Conservation (phyloP, 2,797 vertebrate genomes). For the Mormyrus hasselquistii region DNA sequence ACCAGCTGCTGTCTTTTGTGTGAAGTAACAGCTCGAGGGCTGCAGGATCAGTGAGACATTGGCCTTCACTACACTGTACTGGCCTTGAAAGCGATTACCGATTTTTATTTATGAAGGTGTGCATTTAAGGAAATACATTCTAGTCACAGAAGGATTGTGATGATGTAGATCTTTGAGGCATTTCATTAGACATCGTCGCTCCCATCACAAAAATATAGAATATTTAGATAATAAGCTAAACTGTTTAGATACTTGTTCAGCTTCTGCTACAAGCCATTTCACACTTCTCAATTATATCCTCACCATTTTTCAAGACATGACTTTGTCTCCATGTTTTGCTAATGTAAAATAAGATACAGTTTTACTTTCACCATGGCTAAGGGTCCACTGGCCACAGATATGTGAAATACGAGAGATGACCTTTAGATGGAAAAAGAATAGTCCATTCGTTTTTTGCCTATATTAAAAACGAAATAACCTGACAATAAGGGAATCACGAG, state of each 20-base stretch:
- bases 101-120: not conserved
- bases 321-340: not conserved
- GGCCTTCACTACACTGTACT: not conserved
- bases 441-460: not conserved
- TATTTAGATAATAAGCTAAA: not conserved
- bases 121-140: not conserved
- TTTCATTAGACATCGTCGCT: not conserved
- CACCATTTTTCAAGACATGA: constrained; percentile 15
- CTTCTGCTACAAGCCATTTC: not conserved
- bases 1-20: not conserved
- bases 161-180: not conserved
- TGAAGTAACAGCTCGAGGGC: not conserved
- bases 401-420: not conserved
- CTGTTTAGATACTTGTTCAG: constrained; percentile 4
- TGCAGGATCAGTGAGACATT: not conserved
- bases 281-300: constrained; percentile 11
- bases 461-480: not conserved
- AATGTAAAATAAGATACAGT: not conserved
- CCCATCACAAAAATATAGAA: not conserved
- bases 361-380: constrained; percentile 9
- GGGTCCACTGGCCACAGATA: not conserved
- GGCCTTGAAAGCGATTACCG: not conserved
- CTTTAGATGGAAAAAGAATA: not conserved
- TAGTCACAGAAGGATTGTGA: not conserved
- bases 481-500: not conserved